Base-by-base conservation (phyloP, 2,797 vertebrate genomes). In the Coregonus suidteri region DNA sequence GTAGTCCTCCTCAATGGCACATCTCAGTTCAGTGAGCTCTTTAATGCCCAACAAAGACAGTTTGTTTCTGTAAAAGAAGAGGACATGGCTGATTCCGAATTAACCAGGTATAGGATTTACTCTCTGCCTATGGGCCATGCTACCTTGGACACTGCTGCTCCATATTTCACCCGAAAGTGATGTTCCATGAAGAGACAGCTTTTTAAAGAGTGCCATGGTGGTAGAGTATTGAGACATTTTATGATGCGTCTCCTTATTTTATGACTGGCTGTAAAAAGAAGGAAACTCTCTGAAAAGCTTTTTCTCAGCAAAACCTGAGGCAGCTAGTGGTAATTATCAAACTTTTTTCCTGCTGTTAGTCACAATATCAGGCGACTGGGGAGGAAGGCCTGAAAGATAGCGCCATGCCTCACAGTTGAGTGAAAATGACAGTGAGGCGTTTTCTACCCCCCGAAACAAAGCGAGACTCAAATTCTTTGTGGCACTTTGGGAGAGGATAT, bases 261-360 rank as follows among this genome's bases (percentile, higher is more conserved):
- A 91, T 84, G 85, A 81, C 80, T 41, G 6, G 74, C 82, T 85
- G 82, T 92, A 91, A 91, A 84, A 83, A 77, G 53, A 67, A 52
- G 84, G 79, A 85, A 85, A 90, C 82, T 82, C 79, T 66, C 53
- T 64, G 37, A 86, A 87, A 94, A 88, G 85, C 79, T 90, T 92
- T 91, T 92, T 86, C 82, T 90, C 88, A 88, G 89, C 87, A 88
- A 90, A 93, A 88, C 85, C 86, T 79, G 78, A 86, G 86, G 90
- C 85, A 81, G 85, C 11, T 53, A 41, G 51, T 86, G 81, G 89
- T 91, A 89, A 92, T 93, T 91, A 93, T 94, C 86, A 82, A 91
- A 91, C 85, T 86, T 88, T 91, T 88, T 88, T 84, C 77, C 71
- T 84, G 83, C 82, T 85, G 84, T 86, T 92, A 81, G 79, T 88